phyloP scores from a whole-genome alignment of 2,888 invertebrate species.

The Synanthedon tipuliformis region DNA sequence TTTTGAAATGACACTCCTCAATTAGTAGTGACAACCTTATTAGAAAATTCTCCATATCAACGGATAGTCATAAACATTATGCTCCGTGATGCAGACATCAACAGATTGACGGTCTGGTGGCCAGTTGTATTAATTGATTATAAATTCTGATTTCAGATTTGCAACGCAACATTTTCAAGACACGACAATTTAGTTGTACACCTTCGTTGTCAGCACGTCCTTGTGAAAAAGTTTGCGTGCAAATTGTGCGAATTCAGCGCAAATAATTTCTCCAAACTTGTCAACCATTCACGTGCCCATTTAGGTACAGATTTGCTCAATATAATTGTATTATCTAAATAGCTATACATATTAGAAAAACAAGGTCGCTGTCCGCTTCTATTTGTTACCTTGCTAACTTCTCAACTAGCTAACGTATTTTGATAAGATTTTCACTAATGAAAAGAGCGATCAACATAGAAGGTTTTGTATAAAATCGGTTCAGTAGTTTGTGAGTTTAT shows the following conservation, averaged over 20 bases:
- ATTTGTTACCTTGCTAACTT: neutral
- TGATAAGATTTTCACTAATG: no score
- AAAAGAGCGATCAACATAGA: neutral
- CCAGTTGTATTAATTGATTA: no score
- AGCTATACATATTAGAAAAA: no score
- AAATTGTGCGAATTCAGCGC: slow-evolving; percentile 39
- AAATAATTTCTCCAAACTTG: slow-evolving; percentile 44
- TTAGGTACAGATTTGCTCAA: neutral
- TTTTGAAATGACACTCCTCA: no score
- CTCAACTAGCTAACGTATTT: no score
- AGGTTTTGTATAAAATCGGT: neutral
- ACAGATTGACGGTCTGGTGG: no score
- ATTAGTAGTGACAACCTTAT: no score
- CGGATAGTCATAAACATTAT: no score
- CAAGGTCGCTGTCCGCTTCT: neutral
- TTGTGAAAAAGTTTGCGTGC: slow-evolving; percentile 27
- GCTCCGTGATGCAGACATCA: no score
- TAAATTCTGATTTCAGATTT: slow-evolving; percentile 60
- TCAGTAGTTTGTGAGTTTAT: no score
- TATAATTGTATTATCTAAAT: neutral
- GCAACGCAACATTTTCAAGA: slow-evolving; percentile 73
- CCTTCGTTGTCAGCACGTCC: slow-evolving; percentile 70
- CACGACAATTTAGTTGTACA: slow-evolving; percentile 83
- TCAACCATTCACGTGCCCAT: slow-evolving; percentile 39
- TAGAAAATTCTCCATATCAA: no score